Percentiles rank a stretch among this genome's conserved stretches.
Evolutionary conservation across 2,797 vertebrate species (phyloP).

Genomic region (Urophycis tenuis): DNA sequence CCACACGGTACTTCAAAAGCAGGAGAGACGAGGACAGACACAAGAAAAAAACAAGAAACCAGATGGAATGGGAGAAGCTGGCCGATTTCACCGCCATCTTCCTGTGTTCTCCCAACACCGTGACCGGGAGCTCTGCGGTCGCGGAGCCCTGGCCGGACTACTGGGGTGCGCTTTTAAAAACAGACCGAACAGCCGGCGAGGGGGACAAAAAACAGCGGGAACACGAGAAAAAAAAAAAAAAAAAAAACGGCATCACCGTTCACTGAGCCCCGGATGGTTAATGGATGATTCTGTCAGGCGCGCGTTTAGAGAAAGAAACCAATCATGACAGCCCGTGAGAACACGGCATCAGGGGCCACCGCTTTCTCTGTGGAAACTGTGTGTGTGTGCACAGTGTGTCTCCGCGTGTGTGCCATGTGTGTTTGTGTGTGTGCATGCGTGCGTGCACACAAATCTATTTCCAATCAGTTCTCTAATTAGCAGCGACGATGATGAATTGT

Average conservation of each 20-base stretch:
- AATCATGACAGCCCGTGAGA: constrained; percentile 18
- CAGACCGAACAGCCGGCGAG: too few species aligned
- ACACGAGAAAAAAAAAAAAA: constrained; percentile 18
- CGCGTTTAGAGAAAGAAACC: constrained; percentile 21
- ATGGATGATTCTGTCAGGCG: constrained; percentile 12
- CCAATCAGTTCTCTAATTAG: constrained; percentile 69
- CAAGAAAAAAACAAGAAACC: constrained; percentile 19
- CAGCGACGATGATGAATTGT: constrained; percentile 62
- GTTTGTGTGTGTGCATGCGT: too few species aligned
- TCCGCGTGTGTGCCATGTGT: background rate
- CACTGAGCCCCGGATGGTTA: constrained; percentile 1
- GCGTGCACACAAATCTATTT: constrained; percentile 59
- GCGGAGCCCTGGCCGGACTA: too few species aligned
- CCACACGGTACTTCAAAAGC: constrained; percentile 31
- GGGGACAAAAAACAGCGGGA: too few species aligned
- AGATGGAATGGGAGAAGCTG: constrained; percentile 24
- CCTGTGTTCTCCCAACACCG: constrained; percentile 30
- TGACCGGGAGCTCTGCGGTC: constrained; percentile 21
- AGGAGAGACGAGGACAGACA: constrained; percentile 38
- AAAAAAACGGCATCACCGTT: constrained; percentile 20
- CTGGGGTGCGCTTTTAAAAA: too few species aligned
- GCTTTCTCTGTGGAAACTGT: background rate
- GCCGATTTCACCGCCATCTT: constrained; percentile 28
- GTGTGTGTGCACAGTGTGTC: background rate
- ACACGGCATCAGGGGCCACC: constrained; percentile 25